Percentiles rank a stretch among this genome's conserved stretches.
These are phyloP conservation scores for Fragum sueziense DNA, from an alignment of 2,888 invertebrate species.

Conservation along the genomic window DNA sequence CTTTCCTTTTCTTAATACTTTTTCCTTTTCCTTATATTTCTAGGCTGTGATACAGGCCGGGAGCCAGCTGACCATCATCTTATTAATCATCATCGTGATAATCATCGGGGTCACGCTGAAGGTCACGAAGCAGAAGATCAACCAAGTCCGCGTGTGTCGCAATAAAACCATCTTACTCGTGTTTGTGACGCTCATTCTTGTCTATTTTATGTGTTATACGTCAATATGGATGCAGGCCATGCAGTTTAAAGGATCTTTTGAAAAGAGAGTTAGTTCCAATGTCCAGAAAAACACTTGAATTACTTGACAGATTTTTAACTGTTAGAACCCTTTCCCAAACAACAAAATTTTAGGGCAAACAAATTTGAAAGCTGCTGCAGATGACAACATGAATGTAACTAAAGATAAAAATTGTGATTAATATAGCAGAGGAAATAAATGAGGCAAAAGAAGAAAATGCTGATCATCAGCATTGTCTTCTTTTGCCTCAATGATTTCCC, in stretches of 20 bases:
- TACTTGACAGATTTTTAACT: not conserved
- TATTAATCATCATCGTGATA: slow-evolving; percentile 58
- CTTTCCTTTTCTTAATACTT: not conserved
- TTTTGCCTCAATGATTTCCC: no score
- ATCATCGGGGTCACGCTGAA: slow-evolving; percentile 56
- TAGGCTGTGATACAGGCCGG: slow-evolving; percentile 68
- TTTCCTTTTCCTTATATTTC: slow-evolving; percentile 24
- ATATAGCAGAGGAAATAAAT: no score
- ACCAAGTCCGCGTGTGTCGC: slow-evolving; percentile 66
- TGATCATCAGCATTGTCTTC: no score
- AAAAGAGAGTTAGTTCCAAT: slow-evolving; percentile 64
- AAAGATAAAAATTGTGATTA: no score
- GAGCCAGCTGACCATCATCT: slow-evolving; percentile 57
- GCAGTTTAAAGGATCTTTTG: slow-evolving; percentile 72
- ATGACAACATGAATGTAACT: no score
- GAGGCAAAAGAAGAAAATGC: no score
- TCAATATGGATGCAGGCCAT: slow-evolving; percentile 76
- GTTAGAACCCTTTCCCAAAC: no score
- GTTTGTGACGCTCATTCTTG: slow-evolving; percentile 70
- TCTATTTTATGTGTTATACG: slow-evolving; percentile 77
- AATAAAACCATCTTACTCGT: slow-evolving; percentile 73
- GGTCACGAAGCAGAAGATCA: slow-evolving; percentile 60
- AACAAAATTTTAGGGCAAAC: no score
- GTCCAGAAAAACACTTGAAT: slow-evolving; percentile 6
- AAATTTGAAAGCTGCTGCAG: no score